These are phyloP conservation scores for Ptyas mucosa DNA, from an alignment of 2,113 vertebrate genomes.

Conservation along the genomic window DNA sequence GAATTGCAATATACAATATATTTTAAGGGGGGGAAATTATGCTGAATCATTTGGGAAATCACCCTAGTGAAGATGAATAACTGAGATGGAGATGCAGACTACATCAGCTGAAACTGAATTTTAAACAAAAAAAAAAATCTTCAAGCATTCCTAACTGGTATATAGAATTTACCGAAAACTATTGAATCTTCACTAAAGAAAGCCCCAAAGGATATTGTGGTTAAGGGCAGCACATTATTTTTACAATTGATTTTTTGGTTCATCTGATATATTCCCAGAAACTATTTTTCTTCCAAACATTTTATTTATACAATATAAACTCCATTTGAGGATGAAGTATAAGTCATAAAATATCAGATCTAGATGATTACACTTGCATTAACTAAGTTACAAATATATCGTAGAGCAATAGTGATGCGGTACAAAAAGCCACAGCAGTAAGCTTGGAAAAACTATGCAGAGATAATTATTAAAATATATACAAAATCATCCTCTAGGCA, in stretches of 20 bases:
- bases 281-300: neutral
- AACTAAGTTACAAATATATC: neutral
- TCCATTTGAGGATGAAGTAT: neutral
- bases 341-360: neutral
- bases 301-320: neutral
- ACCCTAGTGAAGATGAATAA: neutral
- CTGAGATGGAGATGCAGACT: neutral
- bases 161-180: neutral
- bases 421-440: neutral
- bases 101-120: neutral
- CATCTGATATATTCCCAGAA: neutral
- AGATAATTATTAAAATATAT: neutral
- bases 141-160: neutral
- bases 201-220: neutral
- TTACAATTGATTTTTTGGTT: neutral
- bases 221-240: neutral
- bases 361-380: neutral
- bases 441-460: neutral
- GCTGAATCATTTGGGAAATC: neutral
- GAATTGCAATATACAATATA: neutral
- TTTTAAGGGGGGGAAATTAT: neutral
- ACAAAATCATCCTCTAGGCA: neutral
- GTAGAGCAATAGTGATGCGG: neutral
- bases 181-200: neutral
- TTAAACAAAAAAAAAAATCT: neutral